A percentile compares a stretch with the other conserved stretches of the same genome.
Conservation (phyloP, 2,888 invertebrate genomes). For the Dynastes grantii region DNA sequence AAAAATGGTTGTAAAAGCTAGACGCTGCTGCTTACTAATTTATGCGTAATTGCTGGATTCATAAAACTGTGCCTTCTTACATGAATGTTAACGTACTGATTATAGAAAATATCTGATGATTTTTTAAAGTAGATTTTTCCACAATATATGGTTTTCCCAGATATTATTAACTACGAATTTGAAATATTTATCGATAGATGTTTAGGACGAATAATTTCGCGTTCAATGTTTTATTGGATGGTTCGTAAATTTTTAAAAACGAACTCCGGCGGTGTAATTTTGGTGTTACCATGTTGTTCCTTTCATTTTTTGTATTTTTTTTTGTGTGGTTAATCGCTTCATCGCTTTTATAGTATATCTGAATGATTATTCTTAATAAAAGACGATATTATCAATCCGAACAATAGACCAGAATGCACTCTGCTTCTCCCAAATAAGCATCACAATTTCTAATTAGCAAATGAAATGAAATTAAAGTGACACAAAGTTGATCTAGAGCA, state of each 20-base stretch:
- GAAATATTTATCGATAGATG: slow-evolving; percentile 5
- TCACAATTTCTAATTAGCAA: no score
- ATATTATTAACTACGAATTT: slow-evolving; percentile 11
- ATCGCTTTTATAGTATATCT: no score
- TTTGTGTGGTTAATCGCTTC: no score
- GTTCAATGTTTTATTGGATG: slow-evolving; percentile 9
- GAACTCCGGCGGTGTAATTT: no score
- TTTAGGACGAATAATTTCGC: slow-evolving; percentile 19
- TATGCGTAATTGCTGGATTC: slow-evolving; percentile 16
- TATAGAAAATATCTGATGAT: slow-evolving; percentile 29
- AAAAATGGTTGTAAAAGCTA: neutral
- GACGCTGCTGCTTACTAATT: slow-evolving; percentile 16
- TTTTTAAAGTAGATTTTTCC: slow-evolving; percentile 15
- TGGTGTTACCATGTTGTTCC: no score
- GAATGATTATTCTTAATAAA: no score
- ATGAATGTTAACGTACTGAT: slow-evolving; percentile 25
- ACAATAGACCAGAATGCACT: no score
- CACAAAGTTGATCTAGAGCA: no score
- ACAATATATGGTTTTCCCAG: slow-evolving; percentile 33
- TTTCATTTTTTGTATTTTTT: no score
- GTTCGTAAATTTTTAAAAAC: slow-evolving; percentile 4
- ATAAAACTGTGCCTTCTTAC: slow-evolving; percentile 1
- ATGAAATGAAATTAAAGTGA: no score
- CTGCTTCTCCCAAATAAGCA: no score
- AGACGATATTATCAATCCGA: no score